Evolutionary conservation across 2,888 invertebrate genomes (phyloP), one percentile per base, ranked within the genome.

Genomic region (Bedellia somnulentella): DNA sequence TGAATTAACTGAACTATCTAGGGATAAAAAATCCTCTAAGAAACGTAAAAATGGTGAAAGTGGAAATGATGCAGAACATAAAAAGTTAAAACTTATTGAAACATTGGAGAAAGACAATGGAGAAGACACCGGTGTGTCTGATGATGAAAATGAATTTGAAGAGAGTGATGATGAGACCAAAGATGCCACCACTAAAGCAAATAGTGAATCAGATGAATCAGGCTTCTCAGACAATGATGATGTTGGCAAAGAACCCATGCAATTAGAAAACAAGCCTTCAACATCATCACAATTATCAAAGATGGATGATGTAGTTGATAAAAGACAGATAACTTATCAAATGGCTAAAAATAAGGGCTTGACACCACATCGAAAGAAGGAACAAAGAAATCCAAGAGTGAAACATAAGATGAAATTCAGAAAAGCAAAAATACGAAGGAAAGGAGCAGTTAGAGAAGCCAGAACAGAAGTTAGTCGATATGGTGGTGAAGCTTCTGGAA

Each of bases 331-430:
- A 39, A 94, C 91, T 2, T 93, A 93, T 56, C 84, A 95, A 80
- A 97, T 97, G 53, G 87, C 89, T 12, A 97, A 97, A 63, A 98
- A 98, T 54, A 96, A 93, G 63, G 97, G 97, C 10, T 78, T 97
- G 11, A 93, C 88, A 21, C 93, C 95, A 1, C 81, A 87, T 42
- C 83, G 94, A 39, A 95, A 92, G 67, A 96, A 94, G 60, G 93
- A 93, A 50, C 82, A 86, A 44, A 82, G 93, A 37, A 97, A 98
- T 80, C 97, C 97, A 1, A 82, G 98, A 47, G 95, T 98, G 4
- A 96, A 95, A 59, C 90, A 97, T 57, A 86, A 91, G 45, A 86
- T 87, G 43, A 96, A 96, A 59, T 98, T 85, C 63, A 82, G 89
- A 37, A 95, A 94, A 61, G 97, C 97, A 1, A 82, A 89, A 45